These are phyloP conservation scores for Parasteatoda lunata DNA, from an alignment of 2,888 invertebrate species.

Conservation along the genomic window DNA sequence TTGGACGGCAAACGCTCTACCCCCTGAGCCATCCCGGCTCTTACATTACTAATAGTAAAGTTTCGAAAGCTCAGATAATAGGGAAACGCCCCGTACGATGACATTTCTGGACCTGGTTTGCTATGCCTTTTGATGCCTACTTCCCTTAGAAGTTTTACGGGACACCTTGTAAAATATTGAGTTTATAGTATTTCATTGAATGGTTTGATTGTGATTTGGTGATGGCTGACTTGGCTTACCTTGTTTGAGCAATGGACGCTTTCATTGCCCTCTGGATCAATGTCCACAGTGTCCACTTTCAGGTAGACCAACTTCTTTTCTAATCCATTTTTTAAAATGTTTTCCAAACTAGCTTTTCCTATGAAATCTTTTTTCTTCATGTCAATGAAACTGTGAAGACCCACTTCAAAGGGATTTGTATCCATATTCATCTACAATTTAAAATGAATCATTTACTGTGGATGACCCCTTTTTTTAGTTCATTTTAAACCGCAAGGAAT, in stretches of 20 bases:
- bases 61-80: background rate
- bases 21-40: too few species aligned
- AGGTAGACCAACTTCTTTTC: conserved; percentile 71
- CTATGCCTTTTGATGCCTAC: too few species aligned
- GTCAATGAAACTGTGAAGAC: conserved; percentile 74
- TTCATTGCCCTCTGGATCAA: conserved; percentile 74
- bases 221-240: conserved; percentile 68
- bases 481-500: too few species aligned
- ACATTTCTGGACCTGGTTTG: background rate
- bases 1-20: too few species aligned
- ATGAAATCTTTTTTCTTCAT: conserved; percentile 73
- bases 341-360: conserved; percentile 71
- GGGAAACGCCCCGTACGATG: background rate
- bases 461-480: too few species aligned
- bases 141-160: too few species aligned
- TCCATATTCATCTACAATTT: conserved; percentile 75
- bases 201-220: too few species aligned
- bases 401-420: conserved; percentile 75
- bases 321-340: conserved; percentile 70
- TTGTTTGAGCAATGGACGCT: conserved; percentile 72
- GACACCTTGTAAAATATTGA: too few species aligned
- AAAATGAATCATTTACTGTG: too few species aligned
- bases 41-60: background rate
- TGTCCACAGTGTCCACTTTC: conserved; percentile 71
- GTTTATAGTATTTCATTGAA: too few species aligned